Percentiles rank a stretch among this genome's conserved stretches.
Conservation (phyloP, 2,888 invertebrate genomes). For the Thalpophila matura region DNA sequence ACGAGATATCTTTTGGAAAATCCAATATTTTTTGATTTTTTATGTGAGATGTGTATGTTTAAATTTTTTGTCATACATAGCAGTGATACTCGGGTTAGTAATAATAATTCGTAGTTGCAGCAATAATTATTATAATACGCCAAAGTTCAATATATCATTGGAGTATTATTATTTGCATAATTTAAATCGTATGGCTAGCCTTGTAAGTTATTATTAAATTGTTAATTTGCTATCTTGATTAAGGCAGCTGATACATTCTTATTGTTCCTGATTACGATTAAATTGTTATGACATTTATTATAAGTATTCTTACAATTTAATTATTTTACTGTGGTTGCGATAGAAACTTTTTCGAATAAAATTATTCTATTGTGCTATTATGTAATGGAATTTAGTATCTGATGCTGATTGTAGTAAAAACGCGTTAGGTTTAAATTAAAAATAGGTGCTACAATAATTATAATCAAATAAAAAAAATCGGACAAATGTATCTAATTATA, state of each 20-base stretch:
- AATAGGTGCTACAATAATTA: too few species aligned
- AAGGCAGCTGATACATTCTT: constrained; percentile 26
- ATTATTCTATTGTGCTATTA: too few species aligned
- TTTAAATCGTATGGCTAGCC: constrained; percentile 10
- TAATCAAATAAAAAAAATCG: too few species aligned
- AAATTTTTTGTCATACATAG: not conserved
- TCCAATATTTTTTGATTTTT: constrained; percentile 12
- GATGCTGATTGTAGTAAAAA: too few species aligned
- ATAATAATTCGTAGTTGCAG: not conserved
- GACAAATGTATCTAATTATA: too few species aligned
- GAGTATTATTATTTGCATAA: constrained; percentile 32
- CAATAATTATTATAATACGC: constrained; percentile 22
- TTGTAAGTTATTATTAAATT: constrained; percentile 29
- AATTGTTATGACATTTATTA: constrained; percentile 18
- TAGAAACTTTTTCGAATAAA: too few species aligned
- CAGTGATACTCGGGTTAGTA: too few species aligned
- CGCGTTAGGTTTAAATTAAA: too few species aligned
- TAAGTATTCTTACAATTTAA: constrained; percentile 8
- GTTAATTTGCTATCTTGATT: constrained; percentile 30
- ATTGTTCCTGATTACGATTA: constrained; percentile 8
- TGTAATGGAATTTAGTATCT: too few species aligned
- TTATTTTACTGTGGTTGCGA: too few species aligned
- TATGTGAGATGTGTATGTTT: not conserved
- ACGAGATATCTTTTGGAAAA: not conserved
- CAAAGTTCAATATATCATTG: constrained; percentile 38